Evolutionary conservation across 2,888 invertebrate genomes (phyloP), one percentile per base, ranked within the genome.

Genomic region (Ornithoptera priamus): DNA sequence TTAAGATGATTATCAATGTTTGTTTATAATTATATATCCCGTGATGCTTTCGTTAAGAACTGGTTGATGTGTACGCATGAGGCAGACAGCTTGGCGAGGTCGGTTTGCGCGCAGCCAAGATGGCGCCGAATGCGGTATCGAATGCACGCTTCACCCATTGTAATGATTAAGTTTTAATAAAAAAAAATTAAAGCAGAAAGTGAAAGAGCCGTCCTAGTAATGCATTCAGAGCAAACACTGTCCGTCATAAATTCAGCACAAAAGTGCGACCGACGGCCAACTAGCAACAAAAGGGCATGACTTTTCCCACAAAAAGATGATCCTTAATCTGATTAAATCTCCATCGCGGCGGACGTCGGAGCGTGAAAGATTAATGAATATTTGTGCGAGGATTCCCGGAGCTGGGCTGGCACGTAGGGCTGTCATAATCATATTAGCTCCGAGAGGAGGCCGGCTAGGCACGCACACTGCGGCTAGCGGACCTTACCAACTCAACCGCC

Each of bases 321-420:
- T 91, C 92, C 92, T 91, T 92, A 92, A 92, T 92, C 92, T 91
- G 92, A 92, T 92, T 92, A 92, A 92, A 92, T 92, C 92, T 91
- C 92, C 92, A 92, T 92, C 90, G 90, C 85, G 85, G 90, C 86
- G 87, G 90, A 92, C 90, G 92, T 92, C 92, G 88, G 91, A 86
- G 90, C 91, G 92, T 92, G 91, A 91, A 92, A 92, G 92, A 92
- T 92, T 92, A 92, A 92, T 92, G 92, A 92, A 91, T 92, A 90
- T 92, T 92, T 92, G 92, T 90, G 91, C 86, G 89, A 89, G 90
- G 90, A 92, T 87, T 91, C 90, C 89, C 88, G 88, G 85, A 84
- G 89, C 85, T 85, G 87, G 88, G 88, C 83, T 85, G 89, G 92
- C 92, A 92, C 92, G 92, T 92, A 90, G 88, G 88, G 87, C 84